Conservation (phyloP, 2,888 invertebrate species). For the Agrochola lota region DNA sequence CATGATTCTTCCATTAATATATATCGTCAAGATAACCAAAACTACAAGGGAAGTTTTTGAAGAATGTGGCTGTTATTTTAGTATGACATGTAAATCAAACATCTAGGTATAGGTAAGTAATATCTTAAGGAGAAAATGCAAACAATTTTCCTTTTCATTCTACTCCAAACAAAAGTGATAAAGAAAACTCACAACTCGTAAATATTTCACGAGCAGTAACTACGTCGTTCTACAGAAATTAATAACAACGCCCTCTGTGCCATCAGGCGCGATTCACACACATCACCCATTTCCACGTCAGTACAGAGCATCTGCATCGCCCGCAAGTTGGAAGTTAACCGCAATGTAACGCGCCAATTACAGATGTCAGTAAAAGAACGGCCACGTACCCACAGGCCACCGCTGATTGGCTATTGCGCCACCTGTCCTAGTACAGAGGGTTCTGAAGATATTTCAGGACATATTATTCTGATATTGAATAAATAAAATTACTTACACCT, state of each 20-base stretch:
- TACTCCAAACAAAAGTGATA: background rate
- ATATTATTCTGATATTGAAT: background rate
- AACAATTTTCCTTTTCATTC: background rate
- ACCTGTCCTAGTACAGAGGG: background rate
- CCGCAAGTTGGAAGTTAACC: constrained; percentile 6
- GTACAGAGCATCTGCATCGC: background rate
- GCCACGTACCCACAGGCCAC: background rate
- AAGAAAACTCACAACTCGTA: background rate
- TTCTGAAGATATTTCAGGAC: background rate
- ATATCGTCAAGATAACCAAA: background rate
- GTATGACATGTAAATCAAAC: background rate
- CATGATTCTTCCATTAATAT: no score
- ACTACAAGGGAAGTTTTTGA: background rate
- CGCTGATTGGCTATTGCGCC: background rate
- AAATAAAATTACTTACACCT: background rate
- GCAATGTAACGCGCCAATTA: background rate
- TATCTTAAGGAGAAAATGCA: background rate
- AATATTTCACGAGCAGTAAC: constrained; percentile 18
- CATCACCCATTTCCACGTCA: background rate
- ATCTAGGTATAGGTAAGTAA: background rate
- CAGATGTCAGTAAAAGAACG: constrained; percentile 17
- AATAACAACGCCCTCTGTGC: constrained; percentile 31
- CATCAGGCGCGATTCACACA: background rate
- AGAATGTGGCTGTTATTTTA: background rate
- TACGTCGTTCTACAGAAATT: background rate